Evolutionary conservation across 2,888 invertebrate genomes (phyloP).

Genomic region (Chaetogeoica ovagalla): DNA sequence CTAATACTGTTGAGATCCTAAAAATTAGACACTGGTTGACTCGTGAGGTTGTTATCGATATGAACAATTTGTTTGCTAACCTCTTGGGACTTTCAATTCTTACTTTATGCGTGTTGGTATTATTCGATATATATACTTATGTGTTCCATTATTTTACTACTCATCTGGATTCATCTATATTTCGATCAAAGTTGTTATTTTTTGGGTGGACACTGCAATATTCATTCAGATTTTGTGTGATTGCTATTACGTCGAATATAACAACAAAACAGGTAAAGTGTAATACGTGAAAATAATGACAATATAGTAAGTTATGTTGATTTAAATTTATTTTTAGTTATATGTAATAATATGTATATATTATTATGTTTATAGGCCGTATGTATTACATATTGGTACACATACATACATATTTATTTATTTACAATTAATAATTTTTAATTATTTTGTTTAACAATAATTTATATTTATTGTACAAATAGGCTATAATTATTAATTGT

Average conservation of each 20-base stretch:
- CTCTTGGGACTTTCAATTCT: slow-evolving; percentile 13
- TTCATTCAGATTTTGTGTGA: slow-evolving; percentile 36
- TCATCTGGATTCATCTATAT: slow-evolving; percentile 4
- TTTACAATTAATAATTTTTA: too few species aligned
- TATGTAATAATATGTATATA: too few species aligned
- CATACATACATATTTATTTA: too few species aligned
- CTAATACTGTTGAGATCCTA: background rate
- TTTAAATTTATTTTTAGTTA: too few species aligned
- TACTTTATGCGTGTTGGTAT: slow-evolving; percentile 32
- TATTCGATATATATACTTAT: slow-evolving; percentile 48
- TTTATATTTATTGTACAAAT: too few species aligned
- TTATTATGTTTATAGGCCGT: too few species aligned
- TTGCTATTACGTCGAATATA: slow-evolving; percentile 36
- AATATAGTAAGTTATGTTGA: too few species aligned
- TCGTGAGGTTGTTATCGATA: slow-evolving; percentile 5
- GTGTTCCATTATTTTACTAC: slow-evolving; percentile 21
- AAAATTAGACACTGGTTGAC: slow-evolving; percentile 30
- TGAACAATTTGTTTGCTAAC: slow-evolving; percentile 6
- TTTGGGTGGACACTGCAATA: slow-evolving; percentile 45
- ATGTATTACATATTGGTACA: too few species aligned
- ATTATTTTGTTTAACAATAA: too few species aligned
- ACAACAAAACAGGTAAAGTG: slow-evolving; percentile 46
- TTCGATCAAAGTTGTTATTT: slow-evolving; percentile 26
- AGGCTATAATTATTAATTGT: too few species aligned
- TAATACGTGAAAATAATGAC: too few species aligned